Conservation (phyloP, 1,140 invertebrate species). For the Heliconius eleuchia region DNA sequence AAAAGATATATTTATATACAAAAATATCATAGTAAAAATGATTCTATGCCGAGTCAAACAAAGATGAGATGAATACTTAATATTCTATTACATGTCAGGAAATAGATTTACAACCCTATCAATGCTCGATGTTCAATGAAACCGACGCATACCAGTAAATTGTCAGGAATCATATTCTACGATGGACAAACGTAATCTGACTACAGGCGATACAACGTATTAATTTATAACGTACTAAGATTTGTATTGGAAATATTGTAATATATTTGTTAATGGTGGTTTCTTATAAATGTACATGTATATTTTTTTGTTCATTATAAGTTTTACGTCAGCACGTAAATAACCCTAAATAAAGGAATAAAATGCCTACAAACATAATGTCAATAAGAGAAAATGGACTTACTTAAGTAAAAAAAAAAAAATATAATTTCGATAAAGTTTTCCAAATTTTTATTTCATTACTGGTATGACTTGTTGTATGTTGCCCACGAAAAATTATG, state of each 20-base stretch:
- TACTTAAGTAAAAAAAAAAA: too few species aligned
- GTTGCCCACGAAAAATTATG: too few species aligned
- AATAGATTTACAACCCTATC: background rate
- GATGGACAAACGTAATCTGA: background rate
- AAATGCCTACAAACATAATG: too few species aligned
- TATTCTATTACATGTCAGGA: background rate
- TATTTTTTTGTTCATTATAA: too few species aligned
- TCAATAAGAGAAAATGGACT: too few species aligned
- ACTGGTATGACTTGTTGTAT: too few species aligned
- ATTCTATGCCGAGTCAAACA: background rate
- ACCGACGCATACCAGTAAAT: background rate
- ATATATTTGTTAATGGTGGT: background rate
- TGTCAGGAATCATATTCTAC: constrained; percentile 8
- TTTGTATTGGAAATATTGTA: background rate
- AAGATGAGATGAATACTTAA: background rate
- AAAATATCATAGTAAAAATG: background rate
- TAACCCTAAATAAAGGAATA: too few species aligned
- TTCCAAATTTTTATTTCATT: too few species aligned
- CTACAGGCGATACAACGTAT: background rate
- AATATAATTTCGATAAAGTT: too few species aligned
- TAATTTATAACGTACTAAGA: background rate
- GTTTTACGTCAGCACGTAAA: too few species aligned
- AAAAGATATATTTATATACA: background rate
- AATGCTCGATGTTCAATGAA: constrained; percentile 5
- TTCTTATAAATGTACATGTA: too few species aligned